Evolutionary conservation across 2,888 invertebrate species (phyloP).

Genomic region (Noctua pronuba): DNA sequence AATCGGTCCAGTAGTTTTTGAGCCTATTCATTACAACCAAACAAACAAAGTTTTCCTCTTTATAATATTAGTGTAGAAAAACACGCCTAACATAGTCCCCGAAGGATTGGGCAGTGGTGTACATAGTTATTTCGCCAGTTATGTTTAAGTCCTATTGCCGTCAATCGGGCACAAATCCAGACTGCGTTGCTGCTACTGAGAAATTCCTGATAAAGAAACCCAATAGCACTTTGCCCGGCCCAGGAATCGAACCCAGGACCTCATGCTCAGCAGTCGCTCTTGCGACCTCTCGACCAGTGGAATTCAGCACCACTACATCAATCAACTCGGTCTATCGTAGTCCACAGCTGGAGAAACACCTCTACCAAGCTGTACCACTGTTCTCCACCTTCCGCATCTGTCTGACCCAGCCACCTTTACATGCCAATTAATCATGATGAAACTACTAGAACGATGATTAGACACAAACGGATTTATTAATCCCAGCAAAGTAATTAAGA

Average conservation of each 20-base stretch:
- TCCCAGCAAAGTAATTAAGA: slow-evolving; percentile 2
- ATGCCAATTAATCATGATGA: background rate
- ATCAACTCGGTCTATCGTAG: background rate
- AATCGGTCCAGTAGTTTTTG: too few relatives aligned
- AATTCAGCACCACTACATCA: background rate
- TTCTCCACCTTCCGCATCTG: background rate
- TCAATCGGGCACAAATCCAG: background rate
- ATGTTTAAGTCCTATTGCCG: background rate
- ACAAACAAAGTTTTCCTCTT: too few relatives aligned
- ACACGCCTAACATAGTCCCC: too few relatives aligned
- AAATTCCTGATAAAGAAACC: too few relatives aligned
- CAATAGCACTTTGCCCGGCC: too few relatives aligned
- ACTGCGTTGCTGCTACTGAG: too few relatives aligned
- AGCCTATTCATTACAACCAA: too few relatives aligned
- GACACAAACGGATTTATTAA: background rate
- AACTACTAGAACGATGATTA: background rate
- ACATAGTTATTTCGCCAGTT: background rate
- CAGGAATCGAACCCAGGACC: too few relatives aligned
- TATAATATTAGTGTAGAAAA: too few relatives aligned
- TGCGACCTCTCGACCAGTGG: background rate
- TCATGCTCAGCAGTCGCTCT: too few relatives aligned
- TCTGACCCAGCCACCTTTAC: background rate
- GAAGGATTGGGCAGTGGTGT: background rate
- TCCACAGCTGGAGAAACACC: background rate
- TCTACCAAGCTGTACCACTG: background rate